These are phyloP conservation scores for Pomacea canaliculata DNA, from an alignment of 2,888 invertebrate genomes.

Conservation along the genomic window DNA sequence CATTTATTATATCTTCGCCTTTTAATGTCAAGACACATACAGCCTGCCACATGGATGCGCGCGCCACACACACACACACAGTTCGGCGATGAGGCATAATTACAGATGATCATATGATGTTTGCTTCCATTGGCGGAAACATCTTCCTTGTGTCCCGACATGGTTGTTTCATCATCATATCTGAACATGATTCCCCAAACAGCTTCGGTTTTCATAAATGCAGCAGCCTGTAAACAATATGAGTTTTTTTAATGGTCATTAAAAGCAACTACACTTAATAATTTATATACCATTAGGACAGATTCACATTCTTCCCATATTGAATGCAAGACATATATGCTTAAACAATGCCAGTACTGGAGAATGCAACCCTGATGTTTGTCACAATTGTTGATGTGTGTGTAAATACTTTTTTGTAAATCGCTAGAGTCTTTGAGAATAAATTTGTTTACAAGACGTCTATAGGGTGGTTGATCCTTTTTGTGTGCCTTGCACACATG, in stretches of 20 bases:
- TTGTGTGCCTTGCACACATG: too few species aligned
- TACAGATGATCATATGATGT: conserved; percentile 5
- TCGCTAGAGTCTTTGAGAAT: too few species aligned
- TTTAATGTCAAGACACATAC: too few species aligned
- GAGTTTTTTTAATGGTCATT: neutral
- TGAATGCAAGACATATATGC: too few species aligned
- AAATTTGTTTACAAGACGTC: too few species aligned
- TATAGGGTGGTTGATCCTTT: too few species aligned
- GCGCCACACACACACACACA: too few species aligned
- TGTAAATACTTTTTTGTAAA: too few species aligned
- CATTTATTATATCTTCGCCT: too few species aligned
- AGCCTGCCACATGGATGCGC: too few species aligned
- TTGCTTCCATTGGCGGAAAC: conserved; percentile 43
- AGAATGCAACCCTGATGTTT: neutral
- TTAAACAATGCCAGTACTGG: neutral
- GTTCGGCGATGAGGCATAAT: neutral
- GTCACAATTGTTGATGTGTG: too few species aligned
- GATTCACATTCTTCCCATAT: neutral
- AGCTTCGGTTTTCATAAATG: conserved; percentile 90
- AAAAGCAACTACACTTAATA: neutral
- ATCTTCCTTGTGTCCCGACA: conserved; percentile 67
- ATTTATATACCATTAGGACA: neutral
- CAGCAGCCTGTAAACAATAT: conserved; percentile 82
- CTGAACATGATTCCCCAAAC: conserved; percentile 87
- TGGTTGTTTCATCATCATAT: conserved; percentile 71